Evolutionary conservation across 2,888 invertebrate genomes (phyloP), one percentile per base, ranked within the genome.

Genomic region (Trichacis sp.): DNA sequence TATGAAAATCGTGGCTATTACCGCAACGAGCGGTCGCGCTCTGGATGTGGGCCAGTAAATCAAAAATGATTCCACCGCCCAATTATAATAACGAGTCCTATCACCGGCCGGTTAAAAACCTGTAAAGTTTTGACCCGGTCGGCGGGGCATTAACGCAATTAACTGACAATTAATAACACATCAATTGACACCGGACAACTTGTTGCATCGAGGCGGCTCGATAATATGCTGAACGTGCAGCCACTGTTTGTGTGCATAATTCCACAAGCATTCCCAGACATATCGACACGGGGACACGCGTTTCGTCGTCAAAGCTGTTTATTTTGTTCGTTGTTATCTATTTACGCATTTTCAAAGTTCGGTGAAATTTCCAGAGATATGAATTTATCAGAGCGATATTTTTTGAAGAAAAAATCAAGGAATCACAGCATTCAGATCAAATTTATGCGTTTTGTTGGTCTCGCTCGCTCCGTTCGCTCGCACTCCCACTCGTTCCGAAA

Each of bases 151-250:
- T 83, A 84, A 82, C 79, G 78, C 82, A 80, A 84, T 84, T 84
- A 83, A 84, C 83, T 78, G 76, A 77, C 80, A 80, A 83, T 83
- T 84, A 83, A 84, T 84, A 82, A 83, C 82, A 74, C 83, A 81
- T 83, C 82, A 82, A 82, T 82, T 82, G 82, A 80, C 80, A 80
- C 77, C 76, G 79, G 79, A 78, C 79, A 81, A 83, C 83, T 84
- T 84, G 83, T 84, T 83, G 83, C 83, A 70, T 73, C 74, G 72
- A 71, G 70, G 71, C 75, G 71, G 66, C 71, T 77, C 76, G 78
- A 77, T 79, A 79, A 79, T 78, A 73, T 76, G 76, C 76, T 69
- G 68, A 75, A 73, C 77, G 73, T 68, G 72, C 68, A 56, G 49
- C 33, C 51, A 61, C 54, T 51, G 66, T 69, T 70, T 69, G 65